These are phyloP conservation scores for Drosophila melanosoma DNA, from an alignment of 2,888 invertebrate species.

Conservation along the genomic window DNA sequence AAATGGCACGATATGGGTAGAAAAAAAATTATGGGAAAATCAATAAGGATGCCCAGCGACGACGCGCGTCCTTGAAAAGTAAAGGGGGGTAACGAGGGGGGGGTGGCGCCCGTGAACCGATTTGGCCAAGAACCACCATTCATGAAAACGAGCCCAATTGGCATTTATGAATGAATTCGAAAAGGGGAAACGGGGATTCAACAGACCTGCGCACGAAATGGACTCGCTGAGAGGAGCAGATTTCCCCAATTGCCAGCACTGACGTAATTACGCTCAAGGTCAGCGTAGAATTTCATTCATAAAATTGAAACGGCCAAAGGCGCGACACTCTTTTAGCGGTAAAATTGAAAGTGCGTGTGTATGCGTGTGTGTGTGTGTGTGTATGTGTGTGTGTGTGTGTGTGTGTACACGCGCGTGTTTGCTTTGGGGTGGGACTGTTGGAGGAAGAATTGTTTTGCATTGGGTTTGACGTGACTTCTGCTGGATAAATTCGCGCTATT, in stretches of 20 bases:
- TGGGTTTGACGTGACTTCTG: neutral
- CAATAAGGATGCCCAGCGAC: constrained; percentile 64
- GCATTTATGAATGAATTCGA: constrained; percentile 39
- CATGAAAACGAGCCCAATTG: constrained; percentile 59
- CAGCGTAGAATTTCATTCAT: constrained; percentile 81
- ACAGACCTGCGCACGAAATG: constrained; percentile 48
- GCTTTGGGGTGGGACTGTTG: neutral
- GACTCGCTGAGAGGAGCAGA: neutral
- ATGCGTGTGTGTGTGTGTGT: neutral
- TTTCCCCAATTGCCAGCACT: constrained; percentile 50
- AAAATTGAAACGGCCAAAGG: constrained; percentile 64
- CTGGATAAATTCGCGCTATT: constrained; percentile 41
- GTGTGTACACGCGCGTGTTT: constrained; percentile 63
- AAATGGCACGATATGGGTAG: constrained; percentile 25
- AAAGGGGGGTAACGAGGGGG: neutral
- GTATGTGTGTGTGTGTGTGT: constrained; percentile 14
- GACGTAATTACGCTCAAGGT: constrained; percentile 78
- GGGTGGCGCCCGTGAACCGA: constrained; percentile 6
- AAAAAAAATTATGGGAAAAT: constrained; percentile 54
- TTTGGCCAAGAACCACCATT: constrained; percentile 47
- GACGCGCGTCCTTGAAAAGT: constrained; percentile 64
- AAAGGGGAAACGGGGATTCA: constrained; percentile 24
- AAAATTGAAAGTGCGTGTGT: constrained; percentile 29
- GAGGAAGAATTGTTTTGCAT: neutral
- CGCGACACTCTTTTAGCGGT: constrained; percentile 40